Evolutionary conservation across 2,888 invertebrate species (phyloP), one percentile per base, ranked within the genome.

Genomic region (Desoria tigrina): DNA sequence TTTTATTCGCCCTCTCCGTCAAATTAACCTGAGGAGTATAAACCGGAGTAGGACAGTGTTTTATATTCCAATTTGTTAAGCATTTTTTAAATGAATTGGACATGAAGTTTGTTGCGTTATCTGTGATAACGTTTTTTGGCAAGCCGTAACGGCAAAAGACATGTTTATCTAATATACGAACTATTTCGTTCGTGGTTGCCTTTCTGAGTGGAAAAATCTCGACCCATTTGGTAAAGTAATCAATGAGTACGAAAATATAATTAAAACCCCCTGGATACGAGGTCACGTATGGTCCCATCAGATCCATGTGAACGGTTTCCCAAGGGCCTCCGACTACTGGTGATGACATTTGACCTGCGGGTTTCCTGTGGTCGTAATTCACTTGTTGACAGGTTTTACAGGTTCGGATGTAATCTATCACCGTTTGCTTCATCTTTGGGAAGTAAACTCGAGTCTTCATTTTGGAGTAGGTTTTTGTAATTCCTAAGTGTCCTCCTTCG

Each of bases 1-100:
- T 65, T 4, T 65, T 9, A 39, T 74, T 71, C 0, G 65, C 49
- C 1, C 74, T 16, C 42, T 75, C 75, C 3, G 68, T 42, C 11
- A 65, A 28, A 49, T 75, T 74, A 1, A 64, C 23, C 63, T 75
- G 74, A 0, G 73, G 66, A n/a, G 70, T 65, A 42, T 74, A 74
- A 14, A 61, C 23, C 9, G 68, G 63, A 14, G 66, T 69, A 1
- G 39, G 37, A 1, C 18, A 21, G 9, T 72, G 65, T n/a, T 66
- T 62, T 16, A 68, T 42, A 21, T 61, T 49, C 59, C 59, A 63
- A 3, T 21, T n/a, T 18, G 39, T 23, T 16, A 58, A 59, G 1
- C 73, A 21, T 16, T 50, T 53, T 21, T 23, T 18, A 14, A 69
- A 53, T 0, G 61, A 18, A 9, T 57, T 28, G 14, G 51, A 27